Percentiles rank a stretch among this genome's conserved stretches.
Conservation (phyloP, 1,140 invertebrate genomes). For the Littorina saxatilis region DNA sequence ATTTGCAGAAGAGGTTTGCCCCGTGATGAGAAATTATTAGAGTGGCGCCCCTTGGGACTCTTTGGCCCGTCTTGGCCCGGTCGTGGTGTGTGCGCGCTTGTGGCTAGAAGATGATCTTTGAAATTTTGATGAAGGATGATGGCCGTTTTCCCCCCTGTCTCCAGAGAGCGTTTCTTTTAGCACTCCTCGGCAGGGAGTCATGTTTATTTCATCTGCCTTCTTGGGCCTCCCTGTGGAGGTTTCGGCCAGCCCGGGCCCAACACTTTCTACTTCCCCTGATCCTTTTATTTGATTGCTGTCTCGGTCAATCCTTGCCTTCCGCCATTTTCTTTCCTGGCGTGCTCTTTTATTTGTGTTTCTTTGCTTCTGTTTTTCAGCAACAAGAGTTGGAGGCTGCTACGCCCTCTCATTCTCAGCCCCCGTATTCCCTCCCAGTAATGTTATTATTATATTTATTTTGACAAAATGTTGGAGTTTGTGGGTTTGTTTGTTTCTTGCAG, state of each 20-base stretch:
- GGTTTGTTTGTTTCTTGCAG: too few species aligned
- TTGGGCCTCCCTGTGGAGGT: not conserved
- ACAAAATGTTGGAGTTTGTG: too few species aligned
- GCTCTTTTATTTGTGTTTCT: too few species aligned
- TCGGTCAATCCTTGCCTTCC: not conserved
- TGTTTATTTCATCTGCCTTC: conserved; percentile 39
- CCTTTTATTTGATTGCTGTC: conserved; percentile 18
- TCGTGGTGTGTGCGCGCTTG: not conserved
- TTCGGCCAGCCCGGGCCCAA: not conserved
- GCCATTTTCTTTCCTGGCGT: not conserved
- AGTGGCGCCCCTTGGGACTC: conserved; percentile 24
- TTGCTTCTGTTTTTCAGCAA: too few species aligned
- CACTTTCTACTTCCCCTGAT: too few species aligned
- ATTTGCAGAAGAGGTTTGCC: conserved; percentile 39
- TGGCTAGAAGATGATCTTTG: conserved; percentile 37
- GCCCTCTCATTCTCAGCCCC: too few species aligned
- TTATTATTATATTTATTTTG: too few species aligned
- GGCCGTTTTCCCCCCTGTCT: conserved; percentile 28
- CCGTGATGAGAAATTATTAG: conserved; percentile 38
- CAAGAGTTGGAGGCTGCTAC: too few species aligned
- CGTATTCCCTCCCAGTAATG: too few species aligned
- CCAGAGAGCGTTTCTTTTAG: conserved; percentile 37
- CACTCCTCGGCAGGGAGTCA: conserved; percentile 39
- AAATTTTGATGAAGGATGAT: conserved; percentile 43
- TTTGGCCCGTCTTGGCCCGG: conserved; percentile 25